These are phyloP conservation scores for Tholera decimalis DNA, from an alignment of 2,888 invertebrate genomes.

Conservation along the genomic window DNA sequence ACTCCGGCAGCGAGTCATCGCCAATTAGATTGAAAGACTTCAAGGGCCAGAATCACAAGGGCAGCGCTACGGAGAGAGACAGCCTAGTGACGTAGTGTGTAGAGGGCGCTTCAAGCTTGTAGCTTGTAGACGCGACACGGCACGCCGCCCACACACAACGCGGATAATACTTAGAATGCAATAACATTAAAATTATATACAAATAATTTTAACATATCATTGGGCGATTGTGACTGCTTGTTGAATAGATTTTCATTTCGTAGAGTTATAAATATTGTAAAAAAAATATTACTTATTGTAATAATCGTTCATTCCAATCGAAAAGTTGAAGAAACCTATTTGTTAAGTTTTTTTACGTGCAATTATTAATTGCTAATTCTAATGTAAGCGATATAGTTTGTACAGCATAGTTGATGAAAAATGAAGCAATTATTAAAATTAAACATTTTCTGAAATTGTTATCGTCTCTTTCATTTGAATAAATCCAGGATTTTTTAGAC, in stretches of 20 bases:
- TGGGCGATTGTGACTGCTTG: conserved; percentile 92
- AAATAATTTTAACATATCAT: conserved; percentile 91
- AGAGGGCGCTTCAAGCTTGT: conserved; percentile 60
- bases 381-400: conserved; percentile 91
- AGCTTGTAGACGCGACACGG: conserved; percentile 53
- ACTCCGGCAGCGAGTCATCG: conserved; percentile 93
- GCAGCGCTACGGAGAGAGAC: conserved; percentile 80
- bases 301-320: conserved; percentile 91
- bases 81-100: conserved; percentile 82
- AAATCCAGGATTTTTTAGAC: not conserved
- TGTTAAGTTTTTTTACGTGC: conserved; percentile 92
- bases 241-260: conserved; percentile 89
- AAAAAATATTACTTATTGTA: conserved; percentile 86
- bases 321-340: conserved; percentile 91
- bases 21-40: conserved; percentile 91
- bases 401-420: conserved; percentile 90
- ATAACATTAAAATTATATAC: conserved; percentile 79
- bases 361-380: conserved; percentile 92
- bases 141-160: conserved; percentile 58
- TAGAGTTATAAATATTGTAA: conserved; percentile 89
- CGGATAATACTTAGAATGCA: conserved; percentile 83
- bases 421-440: conserved; percentile 91
- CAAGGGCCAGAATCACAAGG: conserved; percentile 87
- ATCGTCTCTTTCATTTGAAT: conserved; percentile 64
- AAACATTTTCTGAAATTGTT: conserved; percentile 90